Base-by-base conservation (phyloP, 1,140 invertebrate genomes). In the Platorchestia sp. region DNA sequence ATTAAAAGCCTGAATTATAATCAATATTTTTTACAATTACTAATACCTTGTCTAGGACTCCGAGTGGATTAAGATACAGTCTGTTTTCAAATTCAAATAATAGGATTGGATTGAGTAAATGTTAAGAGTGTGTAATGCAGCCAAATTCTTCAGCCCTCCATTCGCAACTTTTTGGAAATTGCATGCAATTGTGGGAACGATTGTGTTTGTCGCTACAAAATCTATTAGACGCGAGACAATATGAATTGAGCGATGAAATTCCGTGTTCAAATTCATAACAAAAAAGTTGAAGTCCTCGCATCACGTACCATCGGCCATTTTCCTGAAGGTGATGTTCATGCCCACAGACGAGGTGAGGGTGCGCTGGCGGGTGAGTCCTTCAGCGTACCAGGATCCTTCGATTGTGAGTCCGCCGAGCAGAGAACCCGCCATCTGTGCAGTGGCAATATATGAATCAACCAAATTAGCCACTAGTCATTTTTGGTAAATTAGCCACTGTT, bases 321-420 rank as follows among this genome's bases (percentile, higher is more conserved):
- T 95, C 93, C 96, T 96, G 95, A 96, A 96, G 19, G 96, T 96
- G 96, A 96, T 93, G 45, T 95, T 59, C 47, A 95, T 96, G 45
- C 96, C 96, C 44, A 95, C 96, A 16, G 96, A 41, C 22, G 95
- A 95, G 45, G 59, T 96, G 43, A 96, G 42, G 5, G 96, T 96
- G 5, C 96, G 95, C 45, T 89, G 51, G 42, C 91, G 59, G 0
- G 95, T 95, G 42, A 96, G 96, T 7, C 96, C 96, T 93, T 96
- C 95, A 41, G 86, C 87, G 51, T 96, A 96, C 96, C 95, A 96
- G 27, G 96, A 89, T 0, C 96, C 96, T 86, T 42, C 89, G 10
- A 96, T 42, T 3, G 95, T 95, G 86, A 96, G 96, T 45, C 95
- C 89, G 36, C 45, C 59, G 40, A 96, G 43, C 7, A 96, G 75